Percentiles rank a stretch among this genome's conserved stretches.
phyloP scores from a whole-genome alignment of 2,113 vertebrate species.

The Cervus canadensis region DNA sequence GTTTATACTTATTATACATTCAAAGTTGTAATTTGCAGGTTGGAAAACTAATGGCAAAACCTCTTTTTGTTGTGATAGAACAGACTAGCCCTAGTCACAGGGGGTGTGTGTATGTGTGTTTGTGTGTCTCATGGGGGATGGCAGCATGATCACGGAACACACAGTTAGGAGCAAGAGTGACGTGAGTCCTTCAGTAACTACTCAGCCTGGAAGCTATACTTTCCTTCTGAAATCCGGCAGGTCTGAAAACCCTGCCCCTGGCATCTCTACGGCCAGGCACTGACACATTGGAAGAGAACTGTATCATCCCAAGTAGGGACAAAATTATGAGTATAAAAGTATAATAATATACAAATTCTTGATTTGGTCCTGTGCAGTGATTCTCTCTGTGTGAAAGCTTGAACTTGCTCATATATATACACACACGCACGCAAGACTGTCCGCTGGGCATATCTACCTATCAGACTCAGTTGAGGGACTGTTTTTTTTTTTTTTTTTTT shows the following conservation, averaged over 20 bases:
- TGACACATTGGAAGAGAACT: not conserved
- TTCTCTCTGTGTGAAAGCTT: not conserved
- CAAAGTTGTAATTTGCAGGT: not conserved
- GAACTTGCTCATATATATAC: not conserved
- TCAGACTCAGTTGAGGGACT: not conserved
- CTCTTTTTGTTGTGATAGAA: not conserved
- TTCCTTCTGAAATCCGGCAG: not conserved
- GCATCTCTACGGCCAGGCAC: not conserved
- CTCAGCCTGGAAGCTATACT: not conserved
- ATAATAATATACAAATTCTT: not conserved
- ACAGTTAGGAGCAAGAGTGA: not conserved
- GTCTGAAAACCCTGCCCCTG: not conserved
- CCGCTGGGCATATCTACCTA: not conserved
- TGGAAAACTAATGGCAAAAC: not conserved
- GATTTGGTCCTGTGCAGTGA: not conserved
- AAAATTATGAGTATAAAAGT: not conserved
- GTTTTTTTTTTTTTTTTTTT: no score
- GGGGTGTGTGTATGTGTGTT: not conserved
- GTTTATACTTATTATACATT: not conserved
- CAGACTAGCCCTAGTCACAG: not conserved
- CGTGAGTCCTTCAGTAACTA: not conserved
- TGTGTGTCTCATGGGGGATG: rapidly evolving
- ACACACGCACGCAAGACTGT: not conserved
- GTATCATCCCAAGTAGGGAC: not conserved
- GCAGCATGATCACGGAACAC: not conserved